Conservation (phyloP, 2,888 invertebrate genomes). For the Apodemia zela region DNA sequence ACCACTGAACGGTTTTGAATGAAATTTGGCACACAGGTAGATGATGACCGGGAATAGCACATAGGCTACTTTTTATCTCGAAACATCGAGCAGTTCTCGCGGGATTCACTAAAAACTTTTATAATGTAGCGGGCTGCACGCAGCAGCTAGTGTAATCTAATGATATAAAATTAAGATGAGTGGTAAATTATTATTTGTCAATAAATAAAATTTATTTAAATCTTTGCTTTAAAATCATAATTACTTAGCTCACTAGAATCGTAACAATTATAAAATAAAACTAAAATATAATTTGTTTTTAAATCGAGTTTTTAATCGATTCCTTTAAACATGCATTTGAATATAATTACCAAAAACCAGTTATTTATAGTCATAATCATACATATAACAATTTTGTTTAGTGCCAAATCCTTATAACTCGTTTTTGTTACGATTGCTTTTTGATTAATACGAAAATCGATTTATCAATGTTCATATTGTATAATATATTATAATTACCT, state of each 20-base stretch:
- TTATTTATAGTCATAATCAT: constrained; percentile 28
- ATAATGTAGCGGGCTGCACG: no score
- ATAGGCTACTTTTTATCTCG: no score
- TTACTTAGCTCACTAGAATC: neutral
- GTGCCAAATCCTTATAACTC: constrained; percentile 25
- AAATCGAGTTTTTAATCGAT: neutral
- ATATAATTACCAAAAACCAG: constrained; percentile 29
- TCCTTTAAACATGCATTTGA: constrained; percentile 25
- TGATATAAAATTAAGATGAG: no score
- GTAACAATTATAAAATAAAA: neutral
- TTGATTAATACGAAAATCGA: no score
- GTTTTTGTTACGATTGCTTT: neutral
- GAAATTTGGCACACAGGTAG: no score
- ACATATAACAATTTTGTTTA: constrained; percentile 26
- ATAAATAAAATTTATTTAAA: neutral
- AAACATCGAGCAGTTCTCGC: no score
- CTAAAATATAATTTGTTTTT: constrained; percentile 2
- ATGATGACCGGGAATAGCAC: no score
- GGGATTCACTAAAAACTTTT: no score
- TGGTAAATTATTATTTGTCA: neutral
- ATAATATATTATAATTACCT: neutral
- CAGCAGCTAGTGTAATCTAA: no score
- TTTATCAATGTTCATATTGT: neutral
- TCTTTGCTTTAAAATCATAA: neutral
- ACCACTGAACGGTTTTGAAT: no score